A percentile compares a stretch with the other conserved stretches of the same genome.
phyloP scores from a whole-genome alignment of 2,888 invertebrate genomes.

The Oscheius onirici region DNA sequence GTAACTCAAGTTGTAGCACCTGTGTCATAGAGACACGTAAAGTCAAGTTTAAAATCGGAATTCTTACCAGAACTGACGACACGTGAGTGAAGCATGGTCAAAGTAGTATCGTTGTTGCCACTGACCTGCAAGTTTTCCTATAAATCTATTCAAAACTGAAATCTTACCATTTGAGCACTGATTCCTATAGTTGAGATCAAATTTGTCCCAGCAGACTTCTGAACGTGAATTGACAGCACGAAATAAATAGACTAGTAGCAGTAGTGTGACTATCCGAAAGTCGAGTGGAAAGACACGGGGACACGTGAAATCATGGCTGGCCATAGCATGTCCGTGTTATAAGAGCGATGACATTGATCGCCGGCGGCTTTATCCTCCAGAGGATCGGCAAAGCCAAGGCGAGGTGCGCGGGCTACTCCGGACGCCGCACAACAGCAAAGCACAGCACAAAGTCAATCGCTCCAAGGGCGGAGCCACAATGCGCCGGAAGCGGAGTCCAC shows the following conservation, averaged over 20 bases:
- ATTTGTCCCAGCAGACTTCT: constrained; percentile 71
- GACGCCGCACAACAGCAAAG: constrained; percentile 30
- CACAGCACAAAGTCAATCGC: constrained; percentile 32
- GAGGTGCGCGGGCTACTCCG: constrained; percentile 23
- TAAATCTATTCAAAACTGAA: not conserved
- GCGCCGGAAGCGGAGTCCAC: constrained; percentile 29
- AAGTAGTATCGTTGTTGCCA: constrained; percentile 70
- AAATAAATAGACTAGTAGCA: constrained; percentile 16
- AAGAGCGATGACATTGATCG: constrained; percentile 34
- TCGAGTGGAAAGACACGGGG: constrained; percentile 33
- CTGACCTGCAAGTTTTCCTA: constrained; percentile 50
- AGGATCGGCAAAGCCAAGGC: constrained; percentile 15
- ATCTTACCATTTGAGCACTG: constrained; percentile 65
- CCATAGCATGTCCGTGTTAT: constrained; percentile 33
- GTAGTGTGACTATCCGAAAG: constrained; percentile 32
- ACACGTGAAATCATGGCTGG: constrained; percentile 30
- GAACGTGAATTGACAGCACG: constrained; percentile 45
- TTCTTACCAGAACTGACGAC: constrained; percentile 65
- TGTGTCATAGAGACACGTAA: too few species aligned
- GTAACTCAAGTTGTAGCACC: too few species aligned
- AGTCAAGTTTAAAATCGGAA: too few species aligned
- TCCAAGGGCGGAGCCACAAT: constrained; percentile 31
- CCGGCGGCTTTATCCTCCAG: constrained; percentile 22
- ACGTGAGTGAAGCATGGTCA: constrained; percentile 66
- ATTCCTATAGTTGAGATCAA: constrained; percentile 67